Evolutionary conservation across 2,888 invertebrate genomes (phyloP).

Genomic region (Tromatobia lineatoria): DNA sequence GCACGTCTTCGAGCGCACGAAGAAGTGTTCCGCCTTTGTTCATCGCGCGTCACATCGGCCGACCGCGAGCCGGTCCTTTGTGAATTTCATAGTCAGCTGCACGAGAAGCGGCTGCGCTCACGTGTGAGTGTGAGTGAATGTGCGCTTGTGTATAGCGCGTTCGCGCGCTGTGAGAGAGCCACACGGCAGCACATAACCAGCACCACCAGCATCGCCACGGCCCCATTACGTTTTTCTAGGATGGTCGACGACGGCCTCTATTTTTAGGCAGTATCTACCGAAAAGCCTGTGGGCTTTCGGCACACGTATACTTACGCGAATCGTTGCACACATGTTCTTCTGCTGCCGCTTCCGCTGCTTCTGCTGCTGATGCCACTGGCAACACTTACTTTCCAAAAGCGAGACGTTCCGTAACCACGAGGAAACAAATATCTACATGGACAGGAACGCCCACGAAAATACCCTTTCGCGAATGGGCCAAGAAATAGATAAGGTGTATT

Average conservation of each 20-base stretch:
- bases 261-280: slow-evolving; percentile 77
- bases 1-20: slow-evolving; percentile 67
- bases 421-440: neutral
- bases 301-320: slow-evolving; percentile 41
- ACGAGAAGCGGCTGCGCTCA: slow-evolving; percentile 74
- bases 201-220: slow-evolving; percentile 60
- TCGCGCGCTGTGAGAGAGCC: slow-evolving; percentile 46
- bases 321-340: slow-evolving; percentile 58
- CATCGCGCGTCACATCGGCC: slow-evolving; percentile 68
- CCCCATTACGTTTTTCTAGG: slow-evolving; percentile 76
- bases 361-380: neutral
- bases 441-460: neutral
- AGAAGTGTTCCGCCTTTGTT: slow-evolving; percentile 77
- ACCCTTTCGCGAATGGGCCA: neutral
- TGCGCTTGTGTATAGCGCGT: slow-evolving; percentile 38
- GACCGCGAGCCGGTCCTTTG: slow-evolving; percentile 75
- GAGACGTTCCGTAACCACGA: neutral
- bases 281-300: slow-evolving; percentile 61
- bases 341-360: slow-evolving; percentile 12
- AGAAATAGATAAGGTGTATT: slow-evolving; percentile 3
- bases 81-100: slow-evolving; percentile 81
- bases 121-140: slow-evolving; percentile 51
- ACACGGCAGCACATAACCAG: slow-evolving; percentile 37
- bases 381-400: slow-evolving; percentile 8
- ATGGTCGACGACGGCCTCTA: slow-evolving; percentile 74